Conservation (phyloP, 2,888 invertebrate genomes). For the Parthenolecanium corni region DNA sequence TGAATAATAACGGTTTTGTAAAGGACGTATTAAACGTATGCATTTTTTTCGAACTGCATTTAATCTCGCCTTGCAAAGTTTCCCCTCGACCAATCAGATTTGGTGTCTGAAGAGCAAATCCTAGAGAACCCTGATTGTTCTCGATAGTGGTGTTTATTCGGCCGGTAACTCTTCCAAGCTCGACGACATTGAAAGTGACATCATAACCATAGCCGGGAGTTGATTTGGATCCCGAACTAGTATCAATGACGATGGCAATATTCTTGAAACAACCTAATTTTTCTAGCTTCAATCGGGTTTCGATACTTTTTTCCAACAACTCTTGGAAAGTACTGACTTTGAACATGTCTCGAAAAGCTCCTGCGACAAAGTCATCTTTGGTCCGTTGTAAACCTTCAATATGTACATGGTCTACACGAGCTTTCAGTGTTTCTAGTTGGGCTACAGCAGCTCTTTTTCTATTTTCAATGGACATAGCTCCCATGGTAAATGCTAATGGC, state of each 20-base stretch:
- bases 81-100: slow-evolving; percentile 85
- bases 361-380: slow-evolving; percentile 73
- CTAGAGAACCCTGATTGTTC: slow-evolving; percentile 79
- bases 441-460: too few species aligned
- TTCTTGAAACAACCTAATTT: slow-evolving; percentile 80
- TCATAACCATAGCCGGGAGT: slow-evolving; percentile 50
- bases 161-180: slow-evolving; percentile 68
- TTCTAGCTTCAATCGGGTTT: slow-evolving; percentile 63
- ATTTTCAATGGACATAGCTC: too few species aligned
- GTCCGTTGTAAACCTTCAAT: slow-evolving; percentile 76
- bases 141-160: slow-evolving; percentile 78
- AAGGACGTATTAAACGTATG: slow-evolving; percentile 62
- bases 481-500: too few species aligned
- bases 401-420: slow-evolving; percentile 66
- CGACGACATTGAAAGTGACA: slow-evolving; percentile 77
- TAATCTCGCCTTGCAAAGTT: slow-evolving; percentile 65
- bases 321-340: slow-evolving; percentile 75
- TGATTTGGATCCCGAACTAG: slow-evolving; percentile 62
- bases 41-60: slow-evolving; percentile 69
- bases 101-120: slow-evolving; percentile 60
- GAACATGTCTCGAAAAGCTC: slow-evolving; percentile 70
- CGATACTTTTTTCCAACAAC: slow-evolving; percentile 47
- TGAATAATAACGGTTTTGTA: slow-evolving; percentile 58
- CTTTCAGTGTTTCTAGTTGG: slow-evolving; percentile 8
- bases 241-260: slow-evolving; percentile 76